Evolutionary conservation across 2,797 vertebrate species (phyloP), one percentile per base, ranked within the genome.

Genomic region (Poeciliopsis turneri): DNA sequence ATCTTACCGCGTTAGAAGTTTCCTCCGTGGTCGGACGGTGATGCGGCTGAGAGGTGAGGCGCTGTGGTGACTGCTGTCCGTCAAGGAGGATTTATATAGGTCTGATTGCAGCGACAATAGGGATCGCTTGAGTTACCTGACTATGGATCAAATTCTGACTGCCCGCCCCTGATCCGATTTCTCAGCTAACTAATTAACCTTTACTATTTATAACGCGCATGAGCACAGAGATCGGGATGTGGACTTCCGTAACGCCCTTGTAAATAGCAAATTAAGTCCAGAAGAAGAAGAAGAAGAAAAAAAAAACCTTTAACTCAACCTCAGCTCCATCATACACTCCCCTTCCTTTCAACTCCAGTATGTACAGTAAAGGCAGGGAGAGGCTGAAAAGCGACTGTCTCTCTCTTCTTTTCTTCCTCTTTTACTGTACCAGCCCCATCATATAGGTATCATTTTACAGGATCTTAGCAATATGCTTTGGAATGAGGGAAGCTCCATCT

Each of bases 131-230:
- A 95, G 96, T 99, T 98, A 98, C 98, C 95, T 95, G 93, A 95
- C 94, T 89, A 80, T 93, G 97, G 97, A 98, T 99, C 97, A 96
- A 95, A 95, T 99, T 96, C 95, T 94, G 93, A 93, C 95, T 92
- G 94, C 95, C 95, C 96, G 95, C 95, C 93, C 89, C 92, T 87
- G 95, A 96, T 99, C 97, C 83, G 92, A 95, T 99, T 97, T 97
- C 98, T 92, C 93, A 90, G 92, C 95, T 96, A 96, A 96, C 97
- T 97, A 97, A 98, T 97, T 96, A 97, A 97, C 96, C 96, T 96
- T 94, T 96, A 95, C 97, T 97, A 96, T 97, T 97, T 98, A 96
- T 97, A 97, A 95, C 91, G 85, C 90, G 90, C 86, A 73, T 89
- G 81, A 92, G 74, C 84, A 87, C 78, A 81, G 81, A 87, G 90